Conservation (phyloP, 2,113 vertebrate species). For the Sardina pilchardus region DNA sequence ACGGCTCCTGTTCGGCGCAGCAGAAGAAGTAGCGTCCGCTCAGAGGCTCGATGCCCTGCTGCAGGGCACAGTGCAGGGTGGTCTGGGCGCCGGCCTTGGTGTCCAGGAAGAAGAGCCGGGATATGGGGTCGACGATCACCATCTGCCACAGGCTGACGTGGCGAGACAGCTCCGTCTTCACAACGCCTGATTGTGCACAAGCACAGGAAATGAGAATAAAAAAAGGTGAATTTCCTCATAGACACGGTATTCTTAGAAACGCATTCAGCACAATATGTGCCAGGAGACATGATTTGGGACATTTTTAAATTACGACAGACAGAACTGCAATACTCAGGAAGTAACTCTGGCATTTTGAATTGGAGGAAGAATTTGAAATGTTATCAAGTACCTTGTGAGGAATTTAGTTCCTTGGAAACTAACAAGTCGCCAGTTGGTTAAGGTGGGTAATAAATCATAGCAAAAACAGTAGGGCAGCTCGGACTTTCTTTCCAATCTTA, state of each 20-base stretch:
- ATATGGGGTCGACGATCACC: conserved; percentile 62
- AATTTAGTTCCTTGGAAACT: too few relatives aligned
- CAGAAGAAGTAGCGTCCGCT: conserved; percentile 67
- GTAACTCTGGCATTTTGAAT: too few relatives aligned
- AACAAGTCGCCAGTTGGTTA: too few relatives aligned
- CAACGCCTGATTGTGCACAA: conserved; percentile 52
- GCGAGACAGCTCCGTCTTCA: conserved; percentile 64
- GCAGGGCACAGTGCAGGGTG: conserved; percentile 66
- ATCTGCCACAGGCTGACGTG: conserved; percentile 68
- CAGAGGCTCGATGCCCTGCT: conserved; percentile 66
- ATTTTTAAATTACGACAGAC: too few relatives aligned
- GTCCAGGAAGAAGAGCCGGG: conserved; percentile 63
- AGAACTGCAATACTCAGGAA: background rate
- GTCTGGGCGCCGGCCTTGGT: conserved; percentile 67
- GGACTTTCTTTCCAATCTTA: too few relatives aligned
- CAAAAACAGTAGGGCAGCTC: too few relatives aligned
- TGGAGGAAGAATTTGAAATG: too few relatives aligned
- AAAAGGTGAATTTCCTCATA: background rate
- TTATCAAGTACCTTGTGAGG: too few relatives aligned
- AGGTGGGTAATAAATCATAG: too few relatives aligned
- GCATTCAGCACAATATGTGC: background rate
- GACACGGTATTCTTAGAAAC: background rate
- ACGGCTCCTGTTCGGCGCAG: conserved; percentile 55
- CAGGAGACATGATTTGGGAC: background rate
- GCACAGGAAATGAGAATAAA: background rate